Conservation (phyloP, 2,888 invertebrate species). For the Mythimna albipuncta region DNA sequence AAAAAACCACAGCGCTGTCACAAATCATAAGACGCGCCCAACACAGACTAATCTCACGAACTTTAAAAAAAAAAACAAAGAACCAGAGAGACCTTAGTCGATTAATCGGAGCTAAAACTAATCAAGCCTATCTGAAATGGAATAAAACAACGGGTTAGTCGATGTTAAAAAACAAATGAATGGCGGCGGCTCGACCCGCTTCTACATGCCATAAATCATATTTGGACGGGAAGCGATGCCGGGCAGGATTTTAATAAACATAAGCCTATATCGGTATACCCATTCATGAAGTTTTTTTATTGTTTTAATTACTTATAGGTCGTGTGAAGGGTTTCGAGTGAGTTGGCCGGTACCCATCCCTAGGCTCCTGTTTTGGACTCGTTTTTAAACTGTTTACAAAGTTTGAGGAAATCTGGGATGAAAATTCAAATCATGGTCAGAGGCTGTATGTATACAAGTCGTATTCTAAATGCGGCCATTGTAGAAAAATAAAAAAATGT, state of each 20-base stretch:
- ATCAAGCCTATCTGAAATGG: slow-evolving; percentile 85
- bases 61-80: slow-evolving; percentile 66
- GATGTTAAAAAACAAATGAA: slow-evolving; percentile 87
- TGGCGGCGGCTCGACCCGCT: slow-evolving; percentile 81
- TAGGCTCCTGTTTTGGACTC: slow-evolving; percentile 57
- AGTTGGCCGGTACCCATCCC: slow-evolving; percentile 56
- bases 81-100: slow-evolving; percentile 66
- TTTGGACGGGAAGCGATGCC: slow-evolving; percentile 78
- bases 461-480: not conserved
- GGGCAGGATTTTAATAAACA: slow-evolving; percentile 88
- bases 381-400: slow-evolving; percentile 19
- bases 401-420: slow-evolving; percentile 10
- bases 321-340: slow-evolving; percentile 81
- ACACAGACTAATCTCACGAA: slow-evolving; percentile 64
- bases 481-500: no score
- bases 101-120: slow-evolving; percentile 88
- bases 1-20: slow-evolving; percentile 62
- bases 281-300: slow-evolving; percentile 86
- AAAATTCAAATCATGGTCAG: not conserved
- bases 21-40: slow-evolving; percentile 70
- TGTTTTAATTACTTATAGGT: slow-evolving; percentile 86
- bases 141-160: slow-evolving; percentile 73
- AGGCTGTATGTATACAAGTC: not conserved
- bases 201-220: slow-evolving; percentile 86
- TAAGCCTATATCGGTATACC: slow-evolving; percentile 82